phyloP scores from a whole-genome alignment of 2,888 invertebrate genomes.

The Apoda limacodes region DNA sequence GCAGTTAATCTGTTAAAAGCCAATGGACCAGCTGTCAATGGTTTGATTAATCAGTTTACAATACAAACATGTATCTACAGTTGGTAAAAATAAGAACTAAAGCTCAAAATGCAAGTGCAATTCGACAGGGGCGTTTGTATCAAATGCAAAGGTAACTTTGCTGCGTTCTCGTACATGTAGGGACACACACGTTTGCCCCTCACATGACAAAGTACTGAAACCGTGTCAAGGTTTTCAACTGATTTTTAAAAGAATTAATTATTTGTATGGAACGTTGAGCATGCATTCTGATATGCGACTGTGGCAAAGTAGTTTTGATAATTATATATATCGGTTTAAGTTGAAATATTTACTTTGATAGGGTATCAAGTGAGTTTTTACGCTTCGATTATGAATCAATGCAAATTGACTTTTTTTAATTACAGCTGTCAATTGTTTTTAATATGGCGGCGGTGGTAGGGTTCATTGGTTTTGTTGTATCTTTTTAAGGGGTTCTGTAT shows the following conservation, averaged over 20 bases:
- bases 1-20: too few species aligned
- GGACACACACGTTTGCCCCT: conserved; percentile 19
- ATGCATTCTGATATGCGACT: conserved; percentile 18
- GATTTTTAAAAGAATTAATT: conserved; percentile 46
- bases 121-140: too few species aligned
- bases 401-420: conserved; percentile 20
- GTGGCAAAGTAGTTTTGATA: conserved; percentile 17
- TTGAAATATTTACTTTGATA: conserved; percentile 19
- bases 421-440: conserved; percentile 21
- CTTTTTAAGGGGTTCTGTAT: too few species aligned
- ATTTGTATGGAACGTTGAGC: conserved; percentile 26
- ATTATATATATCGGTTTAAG: conserved; percentile 10
- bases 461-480: too few species aligned
- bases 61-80: too few species aligned
- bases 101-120: too few species aligned
- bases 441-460: too few species aligned
- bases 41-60: too few species aligned
- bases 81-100: too few species aligned
- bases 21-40: too few species aligned
- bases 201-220: conserved; percentile 44
- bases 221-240: conserved; percentile 54
- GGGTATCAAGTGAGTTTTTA: conserved; percentile 7
- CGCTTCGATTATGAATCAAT: conserved; percentile 22
- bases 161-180: too few species aligned
- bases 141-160: too few species aligned